Evolutionary conservation across 2,888 invertebrate species (phyloP).

Genomic region (Horisme vitalbata): DNA sequence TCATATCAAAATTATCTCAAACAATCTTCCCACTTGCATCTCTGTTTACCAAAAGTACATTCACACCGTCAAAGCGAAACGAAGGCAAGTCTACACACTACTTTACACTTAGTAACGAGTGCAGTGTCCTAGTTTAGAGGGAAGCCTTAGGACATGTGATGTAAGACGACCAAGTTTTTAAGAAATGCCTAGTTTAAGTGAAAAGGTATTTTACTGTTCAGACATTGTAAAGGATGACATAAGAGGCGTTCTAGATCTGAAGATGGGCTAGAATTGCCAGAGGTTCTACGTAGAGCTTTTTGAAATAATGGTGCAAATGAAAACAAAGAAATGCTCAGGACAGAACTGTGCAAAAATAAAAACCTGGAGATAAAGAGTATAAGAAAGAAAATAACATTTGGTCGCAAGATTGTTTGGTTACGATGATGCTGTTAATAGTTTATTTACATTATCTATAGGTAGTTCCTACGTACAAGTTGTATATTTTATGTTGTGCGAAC

Average conservation of each 20-base stretch:
- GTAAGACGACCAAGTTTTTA: conserved; percentile 9
- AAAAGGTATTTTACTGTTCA: background rate
- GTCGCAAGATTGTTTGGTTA: too few relatives aligned
- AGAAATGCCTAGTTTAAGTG: conserved; percentile 5
- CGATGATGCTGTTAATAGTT: too few relatives aligned
- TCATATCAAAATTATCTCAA: conserved; percentile 6
- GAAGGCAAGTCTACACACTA: conserved; percentile 26
- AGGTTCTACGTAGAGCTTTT: too few relatives aligned
- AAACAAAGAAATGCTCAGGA: too few relatives aligned
- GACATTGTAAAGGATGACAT: background rate
- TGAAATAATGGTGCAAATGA: too few relatives aligned
- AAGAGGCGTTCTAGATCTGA: background rate
- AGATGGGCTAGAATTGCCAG: background rate
- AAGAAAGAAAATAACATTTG: too few relatives aligned
- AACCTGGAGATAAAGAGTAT: too few relatives aligned
- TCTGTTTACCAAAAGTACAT: conserved; percentile 17
- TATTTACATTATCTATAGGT: too few relatives aligned
- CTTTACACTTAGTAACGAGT: conserved; percentile 17
- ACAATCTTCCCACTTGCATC: conserved; percentile 2
- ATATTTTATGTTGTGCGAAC: too few relatives aligned
- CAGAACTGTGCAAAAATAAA: too few relatives aligned
- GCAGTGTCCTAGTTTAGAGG: conserved; percentile 2
- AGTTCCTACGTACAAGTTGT: too few relatives aligned
- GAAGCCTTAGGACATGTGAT: conserved; percentile 13
- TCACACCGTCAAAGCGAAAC: conserved; percentile 19